A percentile compares a stretch with the other conserved stretches of the same genome.
These are phyloP conservation scores for Nasua narica DNA, from an alignment of 2,797 vertebrate genomes.

Conservation along the genomic window DNA sequence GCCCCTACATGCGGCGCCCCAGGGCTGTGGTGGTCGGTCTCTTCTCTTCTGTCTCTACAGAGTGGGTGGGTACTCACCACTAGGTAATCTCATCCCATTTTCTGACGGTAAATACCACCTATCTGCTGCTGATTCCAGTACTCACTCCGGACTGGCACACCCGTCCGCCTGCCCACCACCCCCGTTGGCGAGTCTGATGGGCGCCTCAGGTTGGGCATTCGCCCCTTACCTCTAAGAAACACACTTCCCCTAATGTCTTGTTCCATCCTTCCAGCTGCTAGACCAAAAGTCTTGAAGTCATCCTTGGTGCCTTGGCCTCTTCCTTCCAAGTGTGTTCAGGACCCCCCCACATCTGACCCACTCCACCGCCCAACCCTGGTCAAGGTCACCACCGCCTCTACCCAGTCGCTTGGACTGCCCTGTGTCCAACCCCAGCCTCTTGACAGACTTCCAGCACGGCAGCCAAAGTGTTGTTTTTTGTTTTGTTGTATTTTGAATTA, in stretches of 20 bases:
- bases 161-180: background rate
- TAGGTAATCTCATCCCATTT: background rate
- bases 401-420: background rate
- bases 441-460: background rate
- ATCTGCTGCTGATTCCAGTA: background rate
- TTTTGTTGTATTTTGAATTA: background rate
- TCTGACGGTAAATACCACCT: no score
- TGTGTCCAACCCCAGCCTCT: background rate
- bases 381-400: background rate
- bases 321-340: background rate
- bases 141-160: background rate
- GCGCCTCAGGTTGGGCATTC: background rate
- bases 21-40: background rate
- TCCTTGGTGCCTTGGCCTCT: background rate
- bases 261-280: background rate
- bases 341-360: background rate
- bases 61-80: background rate
- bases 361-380: background rate
- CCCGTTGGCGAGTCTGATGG: background rate
- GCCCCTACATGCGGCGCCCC: background rate
- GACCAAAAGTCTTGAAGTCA: background rate
- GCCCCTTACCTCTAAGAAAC: background rate
- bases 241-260: background rate
- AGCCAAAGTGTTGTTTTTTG: background rate
- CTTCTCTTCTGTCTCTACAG: background rate